A percentile compares a stretch with the other conserved stretches of the same genome.
Evolutionary conservation across 2,113 vertebrate genomes (phyloP).

Genomic region (Tricholaema leucomelas): DNA sequence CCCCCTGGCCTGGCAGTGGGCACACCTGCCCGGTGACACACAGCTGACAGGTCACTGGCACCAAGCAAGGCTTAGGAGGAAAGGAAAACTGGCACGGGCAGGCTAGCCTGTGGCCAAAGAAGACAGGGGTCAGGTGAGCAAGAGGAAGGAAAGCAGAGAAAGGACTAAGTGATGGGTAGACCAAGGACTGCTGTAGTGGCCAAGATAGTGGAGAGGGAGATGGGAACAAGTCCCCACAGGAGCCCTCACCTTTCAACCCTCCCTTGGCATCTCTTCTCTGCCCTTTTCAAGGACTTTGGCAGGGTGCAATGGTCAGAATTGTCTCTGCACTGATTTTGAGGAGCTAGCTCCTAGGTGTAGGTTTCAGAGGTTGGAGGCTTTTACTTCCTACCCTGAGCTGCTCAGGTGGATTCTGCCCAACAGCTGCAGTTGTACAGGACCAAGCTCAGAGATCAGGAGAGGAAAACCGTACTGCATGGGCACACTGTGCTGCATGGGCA

Average conservation of each 20-base stretch:
- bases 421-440: not conserved
- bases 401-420: not conserved
- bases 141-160: not conserved
- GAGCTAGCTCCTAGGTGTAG: not conserved
- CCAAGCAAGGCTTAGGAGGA: not conserved
- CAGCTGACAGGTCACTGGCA: not conserved
- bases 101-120: not conserved
- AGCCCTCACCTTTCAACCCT: not conserved
- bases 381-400: not conserved
- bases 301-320: not conserved
- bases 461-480: not conserved
- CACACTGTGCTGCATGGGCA: too few relatives aligned
- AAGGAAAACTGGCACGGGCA: not conserved
- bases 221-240: fast-evolving
- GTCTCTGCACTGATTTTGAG: not conserved
- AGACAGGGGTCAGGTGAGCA: not conserved
- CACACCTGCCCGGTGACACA: fast-evolving
- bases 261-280: not conserved
- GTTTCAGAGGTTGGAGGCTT: not conserved
- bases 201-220: not conserved
- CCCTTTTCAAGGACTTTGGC: not conserved
- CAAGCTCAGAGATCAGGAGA: not conserved
- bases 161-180: not conserved
- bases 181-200: not conserved
- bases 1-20: not conserved